Evolutionary conservation across 2,113 vertebrate genomes (phyloP), one percentile per base, ranked within the genome.

Genomic region (Rhipidura dahli): DNA sequence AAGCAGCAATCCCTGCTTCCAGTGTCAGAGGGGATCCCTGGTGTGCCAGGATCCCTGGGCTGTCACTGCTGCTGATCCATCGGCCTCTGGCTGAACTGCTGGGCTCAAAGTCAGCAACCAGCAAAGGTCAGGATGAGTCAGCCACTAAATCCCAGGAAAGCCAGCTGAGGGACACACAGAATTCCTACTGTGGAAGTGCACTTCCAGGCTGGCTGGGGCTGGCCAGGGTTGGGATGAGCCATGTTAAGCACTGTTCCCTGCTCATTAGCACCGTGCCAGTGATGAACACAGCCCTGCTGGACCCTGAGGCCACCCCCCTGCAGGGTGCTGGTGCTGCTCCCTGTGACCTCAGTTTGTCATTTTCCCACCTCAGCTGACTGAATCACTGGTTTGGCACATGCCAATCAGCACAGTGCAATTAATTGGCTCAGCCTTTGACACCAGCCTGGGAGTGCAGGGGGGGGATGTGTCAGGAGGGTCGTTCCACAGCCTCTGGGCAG

Each of bases 101-200:
- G 83, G 75, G 79, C 90, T n/a, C 1, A 9, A 50, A 90, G 27
- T 50, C 79, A 90, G 54, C 59, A 27, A 54, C 23, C 57, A 66
- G 15, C 14, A n/a, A 83, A 88, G 86, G 88, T 83, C 92, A 90
- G 22, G 39, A 53, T 39, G 79, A 95, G 30, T 42, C 92, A 92
- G n/a, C 14, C 24, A 39, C 20, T 56, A 51, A 73, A 83, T 3
- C 50, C 70, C 0, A 3, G 59, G 40, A 20, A 27, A 77, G 83
- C 13, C 50, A 91, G 68, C 49, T 33, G 63, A 80, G 78, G 42
- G 87, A 24, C 49, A 17, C 1, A n/a, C 53, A 61, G 63, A 19
- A 54, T 54, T 70, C 61, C 63, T 90, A 0, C 75, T 15, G 45
- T 24, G 30, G 33, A 20, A 45, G 40, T 12, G 79, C 51, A n/a